Base-by-base conservation (phyloP, 2,888 invertebrate species). In the Leptinotarsa peninsularis region DNA sequence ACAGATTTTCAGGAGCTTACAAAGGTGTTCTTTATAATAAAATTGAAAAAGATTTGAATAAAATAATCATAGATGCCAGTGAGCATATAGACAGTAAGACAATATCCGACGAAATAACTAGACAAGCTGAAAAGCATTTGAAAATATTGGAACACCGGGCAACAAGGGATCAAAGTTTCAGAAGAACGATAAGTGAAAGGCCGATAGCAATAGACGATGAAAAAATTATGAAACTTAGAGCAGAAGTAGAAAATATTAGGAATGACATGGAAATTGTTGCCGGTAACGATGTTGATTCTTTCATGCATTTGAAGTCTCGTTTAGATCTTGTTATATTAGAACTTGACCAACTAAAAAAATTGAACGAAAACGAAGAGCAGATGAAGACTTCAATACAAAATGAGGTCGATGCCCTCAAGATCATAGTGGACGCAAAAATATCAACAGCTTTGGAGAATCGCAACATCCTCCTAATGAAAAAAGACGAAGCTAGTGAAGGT, bases 71-170 rank as follows among this genome's bases (percentile, higher is more conserved):
- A 15, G 77, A 81, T 50, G 76, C 79, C 2, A 79, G 77, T 21
- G 79, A 81, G 21, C 72, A 78, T 52, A 69, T 82, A n/a, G 75
- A 78, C 1, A 78, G 82, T 60, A 76, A 77, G 75, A 50, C 67
- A 4, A 70, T 67, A 21, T 72, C 80, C 13, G 74, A 80, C 4
- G 80, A 81, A 66, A 71, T 83, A 10, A 77, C 73, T 3, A 81
- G 71, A 54, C 81, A 83, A 14, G 79, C 81, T 1, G 82, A 83
- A 67, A 82, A 81, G 52, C 72, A 81, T n/a, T 72, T 83, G 43
- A 83, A 82, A 73, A 84, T 84, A 66, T 67, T 84, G 33, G 84
- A 84, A 68, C 78, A 83, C 18, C 79, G 81, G 70, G 76, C 84
- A 0, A 79, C 77, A 3, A 76, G 78, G 56, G 81, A 79, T n/a